These are phyloP conservation scores for Hyles euphorbiae DNA, from an alignment of 1,140 invertebrate genomes.

Conservation along the genomic window DNA sequence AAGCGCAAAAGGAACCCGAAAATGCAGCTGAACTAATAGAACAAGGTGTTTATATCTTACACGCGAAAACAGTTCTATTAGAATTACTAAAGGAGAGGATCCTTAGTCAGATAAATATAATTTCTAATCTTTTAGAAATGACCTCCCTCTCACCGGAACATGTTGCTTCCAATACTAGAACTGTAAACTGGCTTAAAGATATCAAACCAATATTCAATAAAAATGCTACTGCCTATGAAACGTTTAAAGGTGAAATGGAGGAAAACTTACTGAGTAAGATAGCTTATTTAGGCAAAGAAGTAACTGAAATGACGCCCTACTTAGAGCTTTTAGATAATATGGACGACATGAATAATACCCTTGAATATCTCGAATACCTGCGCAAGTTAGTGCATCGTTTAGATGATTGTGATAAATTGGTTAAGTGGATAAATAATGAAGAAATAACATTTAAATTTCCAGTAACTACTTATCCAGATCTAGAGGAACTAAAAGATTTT, in stretches of 20 bases:
- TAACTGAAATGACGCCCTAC: constrained; percentile 83
- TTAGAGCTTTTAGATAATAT: constrained; percentile 81
- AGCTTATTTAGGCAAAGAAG: constrained; percentile 80
- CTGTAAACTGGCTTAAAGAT: constrained; percentile 83
- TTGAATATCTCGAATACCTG: constrained; percentile 82
- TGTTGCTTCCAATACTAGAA: constrained; percentile 80
- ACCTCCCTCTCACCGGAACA: constrained; percentile 80
- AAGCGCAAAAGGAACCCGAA: constrained; percentile 78
- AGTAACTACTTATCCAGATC: constrained; percentile 81
- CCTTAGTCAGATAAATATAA: constrained; percentile 77
- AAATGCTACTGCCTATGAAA: constrained; percentile 84
- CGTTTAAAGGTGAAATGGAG: constrained; percentile 88
- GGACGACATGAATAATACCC: constrained; percentile 80
- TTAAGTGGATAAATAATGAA: constrained; percentile 92
- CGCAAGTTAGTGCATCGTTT: constrained; percentile 84
- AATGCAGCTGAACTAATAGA: constrained; percentile 85
- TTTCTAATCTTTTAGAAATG: constrained; percentile 81
- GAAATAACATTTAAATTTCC: constrained; percentile 90
- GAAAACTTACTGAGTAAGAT: constrained; percentile 82
- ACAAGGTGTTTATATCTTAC: constrained; percentile 80
- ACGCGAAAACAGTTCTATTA: constrained; percentile 78
- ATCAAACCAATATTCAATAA: constrained; percentile 84
- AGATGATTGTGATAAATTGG: constrained; percentile 82
- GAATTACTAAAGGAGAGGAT: constrained; percentile 79
- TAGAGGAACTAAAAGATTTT: constrained; percentile 83